phyloP scores from a whole-genome alignment of 2,888 invertebrate species.

The Ochropacha duplaris region DNA sequence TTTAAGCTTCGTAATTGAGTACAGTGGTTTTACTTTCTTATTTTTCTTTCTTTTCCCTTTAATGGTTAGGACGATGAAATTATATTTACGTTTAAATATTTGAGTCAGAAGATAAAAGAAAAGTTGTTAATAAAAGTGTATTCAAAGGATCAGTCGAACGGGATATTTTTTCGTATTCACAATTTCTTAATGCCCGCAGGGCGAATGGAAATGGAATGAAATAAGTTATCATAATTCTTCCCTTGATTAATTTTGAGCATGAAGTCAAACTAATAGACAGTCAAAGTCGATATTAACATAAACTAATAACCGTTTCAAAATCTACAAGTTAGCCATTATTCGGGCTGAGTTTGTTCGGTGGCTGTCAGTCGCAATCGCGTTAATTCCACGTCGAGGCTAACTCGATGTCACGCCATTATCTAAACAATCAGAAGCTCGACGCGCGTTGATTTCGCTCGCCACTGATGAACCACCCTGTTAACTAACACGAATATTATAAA shows the following conservation, averaged over 20 bases:
- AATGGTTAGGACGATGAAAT: constrained; percentile 52
- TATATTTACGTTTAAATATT: constrained; percentile 64
- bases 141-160: constrained; percentile 52
- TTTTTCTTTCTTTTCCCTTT: constrained; percentile 47
- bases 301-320: constrained; percentile 25
- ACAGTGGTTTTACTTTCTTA: constrained; percentile 52
- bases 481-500: constrained; percentile 24
- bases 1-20: constrained; percentile 76
- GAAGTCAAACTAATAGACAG: constrained; percentile 4
- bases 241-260: not conserved
- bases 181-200: constrained; percentile 22
- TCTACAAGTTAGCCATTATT: constrained; percentile 22
- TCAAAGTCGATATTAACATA: constrained; percentile 10
- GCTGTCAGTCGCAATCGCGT: constrained; percentile 40
- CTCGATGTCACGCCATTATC: constrained; percentile 55
- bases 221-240: not conserved
- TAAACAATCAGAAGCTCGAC: constrained; percentile 50
- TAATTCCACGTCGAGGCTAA: constrained; percentile 45
- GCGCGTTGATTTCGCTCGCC: constrained; percentile 46
- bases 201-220: not conserved
- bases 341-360: constrained; percentile 27
- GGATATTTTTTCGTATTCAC: constrained; percentile 32
- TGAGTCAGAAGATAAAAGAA: constrained; percentile 51
- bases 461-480: constrained; percentile 41
- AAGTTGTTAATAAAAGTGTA: constrained; percentile 59